Base-by-base conservation (phyloP, 2,797 vertebrate genomes). In the Enteromius mattozi region DNA sequence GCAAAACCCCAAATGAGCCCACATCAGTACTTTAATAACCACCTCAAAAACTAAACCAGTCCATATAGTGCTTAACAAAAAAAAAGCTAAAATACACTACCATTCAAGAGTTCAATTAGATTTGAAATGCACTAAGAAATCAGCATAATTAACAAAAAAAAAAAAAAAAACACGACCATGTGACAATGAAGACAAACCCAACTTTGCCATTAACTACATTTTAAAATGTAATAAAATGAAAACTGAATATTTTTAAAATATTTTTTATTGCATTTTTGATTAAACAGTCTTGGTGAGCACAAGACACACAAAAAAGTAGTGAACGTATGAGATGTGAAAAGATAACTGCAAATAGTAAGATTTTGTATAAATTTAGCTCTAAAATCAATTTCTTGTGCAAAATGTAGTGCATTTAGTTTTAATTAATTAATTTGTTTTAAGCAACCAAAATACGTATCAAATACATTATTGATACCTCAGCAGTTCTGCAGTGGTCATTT, bases 371-470 rank as follows among this genome's bases (percentile, higher is more conserved):
- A 68, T 68, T 12, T 68, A 9, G 30, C 9, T 54, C 9, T 7
- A 75, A 54, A 74, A 21, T 33, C 16, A 7, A 13, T 13, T 37
- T 56, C 21, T 56, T 33, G 13, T 37, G n/a, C 8, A 27, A 61
- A 77, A 78, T 19, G 2, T 19, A 27, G 54, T 1, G n/a, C 54
- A 77, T 59, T 59, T 59, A 59, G 3, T 59, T 69, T 42, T 24
- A 54, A 74, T 54, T 47, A 17, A 77, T 42, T 61, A 2, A 61
- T 6, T 37, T 37, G 6, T 37, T 56, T 56, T 37, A 24, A 40
- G 13, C 33, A 59, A 77, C 37, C 74, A 77, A 59, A 77, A 42
- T 59, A 59, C 12, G 33, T 2, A 76, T 56, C 49, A 74, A 74
- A 51, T 47, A 75, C 6, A 56, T 56, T 37, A 24, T 56, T 76